Evolutionary conservation across 2,888 invertebrate genomes (phyloP).

Genomic region (Beris morrisii): DNA sequence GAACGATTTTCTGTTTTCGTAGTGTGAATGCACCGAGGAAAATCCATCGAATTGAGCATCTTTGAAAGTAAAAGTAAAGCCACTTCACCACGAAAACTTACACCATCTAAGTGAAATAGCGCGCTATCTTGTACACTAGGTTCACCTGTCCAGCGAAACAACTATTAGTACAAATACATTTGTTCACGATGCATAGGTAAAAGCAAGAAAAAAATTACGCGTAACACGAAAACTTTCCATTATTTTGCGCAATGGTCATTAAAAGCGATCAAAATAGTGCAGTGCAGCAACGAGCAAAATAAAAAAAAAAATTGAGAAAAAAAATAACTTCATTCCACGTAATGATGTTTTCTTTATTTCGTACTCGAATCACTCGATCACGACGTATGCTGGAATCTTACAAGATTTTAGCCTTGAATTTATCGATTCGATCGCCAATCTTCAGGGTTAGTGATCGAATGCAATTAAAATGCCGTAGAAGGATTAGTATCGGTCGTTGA

Average conservation of each 20-base stretch:
- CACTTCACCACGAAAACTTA: constrained; percentile 7
- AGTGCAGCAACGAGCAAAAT: too few relatives aligned
- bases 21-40: neutral
- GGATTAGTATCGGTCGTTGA: too few relatives aligned
- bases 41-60: neutral
- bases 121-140: neutral
- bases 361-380: too few relatives aligned
- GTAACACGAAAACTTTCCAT: constrained; percentile 26
- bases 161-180: neutral
- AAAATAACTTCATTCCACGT: too few relatives aligned
- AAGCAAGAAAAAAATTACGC: constrained; percentile 13
- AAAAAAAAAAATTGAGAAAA: too few relatives aligned
- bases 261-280: constrained; percentile 3
- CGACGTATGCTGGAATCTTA: too few relatives aligned
- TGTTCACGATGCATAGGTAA: neutral
- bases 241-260: constrained; percentile 24
- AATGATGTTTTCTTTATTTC: too few relatives aligned
- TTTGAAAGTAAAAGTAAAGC: constrained; percentile 5
- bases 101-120: neutral
- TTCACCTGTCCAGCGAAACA: neutral
- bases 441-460: too few relatives aligned
- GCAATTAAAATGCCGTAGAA: too few relatives aligned
- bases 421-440: too few relatives aligned
- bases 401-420: too few relatives aligned
- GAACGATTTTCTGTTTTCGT: neutral